Evolutionary conservation across 2,888 invertebrate genomes (phyloP).

Genomic region (Vanessa cardui): DNA sequence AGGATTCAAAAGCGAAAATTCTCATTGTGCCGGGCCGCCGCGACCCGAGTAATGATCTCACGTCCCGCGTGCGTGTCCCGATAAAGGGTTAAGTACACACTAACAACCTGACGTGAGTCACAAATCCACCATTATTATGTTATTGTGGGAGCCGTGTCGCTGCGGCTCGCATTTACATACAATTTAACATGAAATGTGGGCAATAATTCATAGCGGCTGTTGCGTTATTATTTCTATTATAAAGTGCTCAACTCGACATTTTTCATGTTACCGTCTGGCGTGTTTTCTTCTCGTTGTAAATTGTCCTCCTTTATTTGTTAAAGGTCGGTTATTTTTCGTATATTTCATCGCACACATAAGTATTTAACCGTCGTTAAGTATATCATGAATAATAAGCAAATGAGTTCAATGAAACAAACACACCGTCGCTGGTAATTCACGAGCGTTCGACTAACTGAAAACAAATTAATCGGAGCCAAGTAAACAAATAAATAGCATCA

Average conservation of each 20-base stretch:
- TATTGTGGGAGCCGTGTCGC: slow-evolving; percentile 80
- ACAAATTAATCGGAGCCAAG: slow-evolving; percentile 55
- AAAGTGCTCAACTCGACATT: slow-evolving; percentile 75
- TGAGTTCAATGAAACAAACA: slow-evolving; percentile 29
- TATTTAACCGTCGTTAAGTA: not conserved
- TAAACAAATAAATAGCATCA: slow-evolving; percentile 48
- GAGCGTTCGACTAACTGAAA: slow-evolving; percentile 47
- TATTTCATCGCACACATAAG: slow-evolving; percentile 5
- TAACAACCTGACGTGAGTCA: slow-evolving; percentile 82
- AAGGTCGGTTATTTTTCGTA: slow-evolving; percentile 47
- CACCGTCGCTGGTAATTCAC: slow-evolving; percentile 25
- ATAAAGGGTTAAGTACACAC: slow-evolving; percentile 83
- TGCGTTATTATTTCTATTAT: slow-evolving; percentile 80
- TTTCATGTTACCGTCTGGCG: slow-evolving; percentile 69
- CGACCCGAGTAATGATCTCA: slow-evolving; percentile 79
- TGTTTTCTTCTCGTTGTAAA: slow-evolving; percentile 57
- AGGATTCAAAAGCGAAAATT: slow-evolving; percentile 47
- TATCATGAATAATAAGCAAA: slow-evolving; percentile 8
- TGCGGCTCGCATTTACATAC: slow-evolving; percentile 79
- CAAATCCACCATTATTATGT: slow-evolving; percentile 83
- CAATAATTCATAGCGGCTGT: slow-evolving; percentile 78
- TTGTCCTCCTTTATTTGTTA: slow-evolving; percentile 57
- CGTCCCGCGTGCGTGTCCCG: slow-evolving; percentile 80
- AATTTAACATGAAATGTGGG: slow-evolving; percentile 82
- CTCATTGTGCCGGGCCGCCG: slow-evolving; percentile 59